phyloP scores from a whole-genome alignment of 2,888 invertebrate species.

The Neuroscelio doddi region DNA sequence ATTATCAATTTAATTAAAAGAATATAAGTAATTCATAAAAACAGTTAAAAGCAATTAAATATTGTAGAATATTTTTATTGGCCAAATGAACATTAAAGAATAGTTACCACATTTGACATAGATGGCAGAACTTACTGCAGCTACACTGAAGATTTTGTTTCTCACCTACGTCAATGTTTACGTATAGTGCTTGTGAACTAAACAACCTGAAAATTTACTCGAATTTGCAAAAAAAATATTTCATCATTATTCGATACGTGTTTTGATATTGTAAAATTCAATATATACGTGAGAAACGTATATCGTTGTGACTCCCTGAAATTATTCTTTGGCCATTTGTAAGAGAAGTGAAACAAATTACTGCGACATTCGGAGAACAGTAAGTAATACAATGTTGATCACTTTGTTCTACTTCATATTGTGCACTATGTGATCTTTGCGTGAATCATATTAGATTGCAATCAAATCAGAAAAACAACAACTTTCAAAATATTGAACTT shows the following conservation, averaged over 20 bases:
- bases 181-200: not conserved
- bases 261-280: not conserved
- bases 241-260: not conserved
- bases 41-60: too few relatives aligned
- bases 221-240: not conserved
- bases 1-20: too few relatives aligned
- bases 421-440: too few relatives aligned
- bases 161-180: not conserved
- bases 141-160: not conserved
- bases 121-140: not conserved
- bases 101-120: not conserved
- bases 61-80: too few relatives aligned
- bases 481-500: not conserved
- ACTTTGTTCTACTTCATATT: not conserved
- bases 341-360: not conserved
- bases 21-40: too few relatives aligned
- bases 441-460: not conserved
- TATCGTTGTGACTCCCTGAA: not conserved
- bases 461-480: too few relatives aligned
- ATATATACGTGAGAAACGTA: not conserved
- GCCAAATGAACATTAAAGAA: too few relatives aligned
- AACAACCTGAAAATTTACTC: not conserved
- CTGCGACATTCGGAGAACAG: not conserved
- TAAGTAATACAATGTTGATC: not conserved
- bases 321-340: not conserved